Evolutionary conservation across 2,888 invertebrate genomes (phyloP).

Genomic region (Lycocerus yunnanus): DNA sequence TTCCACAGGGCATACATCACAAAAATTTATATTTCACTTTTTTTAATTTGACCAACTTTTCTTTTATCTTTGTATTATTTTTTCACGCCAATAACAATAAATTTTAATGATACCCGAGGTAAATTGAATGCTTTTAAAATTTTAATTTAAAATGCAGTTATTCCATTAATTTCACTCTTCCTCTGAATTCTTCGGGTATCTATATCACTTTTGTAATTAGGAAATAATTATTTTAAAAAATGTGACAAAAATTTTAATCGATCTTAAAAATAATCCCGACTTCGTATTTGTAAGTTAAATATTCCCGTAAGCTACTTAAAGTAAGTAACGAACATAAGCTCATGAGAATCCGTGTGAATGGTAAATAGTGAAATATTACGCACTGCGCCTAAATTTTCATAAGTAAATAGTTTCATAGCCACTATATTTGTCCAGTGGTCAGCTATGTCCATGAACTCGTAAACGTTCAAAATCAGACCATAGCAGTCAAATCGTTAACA

Average conservation of each 20-base stretch:
- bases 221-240: background rate
- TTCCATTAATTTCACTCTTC: background rate
- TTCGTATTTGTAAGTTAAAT: background rate
- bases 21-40: background rate
- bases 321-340: conserved; percentile 16
- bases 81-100: background rate
- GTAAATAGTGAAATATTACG: conserved; percentile 40
- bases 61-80: background rate
- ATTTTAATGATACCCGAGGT: background rate
- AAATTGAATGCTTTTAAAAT: background rate
- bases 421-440: conserved; percentile 40
- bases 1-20: background rate
- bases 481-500: conserved; percentile 36
- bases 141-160: background rate
- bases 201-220: background rate
- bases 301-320: background rate
- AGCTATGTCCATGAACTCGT: conserved; percentile 42
- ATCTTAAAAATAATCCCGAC: background rate
- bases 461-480: conserved; percentile 35
- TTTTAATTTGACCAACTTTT: background rate
- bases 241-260: background rate
- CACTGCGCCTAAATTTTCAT: conserved; percentile 38
- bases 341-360: conserved; percentile 41
- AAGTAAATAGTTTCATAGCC: conserved; percentile 41
- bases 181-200: background rate